Evolutionary conservation across 2,888 invertebrate genomes (phyloP).

Genomic region (Diarsia rubi): DNA sequence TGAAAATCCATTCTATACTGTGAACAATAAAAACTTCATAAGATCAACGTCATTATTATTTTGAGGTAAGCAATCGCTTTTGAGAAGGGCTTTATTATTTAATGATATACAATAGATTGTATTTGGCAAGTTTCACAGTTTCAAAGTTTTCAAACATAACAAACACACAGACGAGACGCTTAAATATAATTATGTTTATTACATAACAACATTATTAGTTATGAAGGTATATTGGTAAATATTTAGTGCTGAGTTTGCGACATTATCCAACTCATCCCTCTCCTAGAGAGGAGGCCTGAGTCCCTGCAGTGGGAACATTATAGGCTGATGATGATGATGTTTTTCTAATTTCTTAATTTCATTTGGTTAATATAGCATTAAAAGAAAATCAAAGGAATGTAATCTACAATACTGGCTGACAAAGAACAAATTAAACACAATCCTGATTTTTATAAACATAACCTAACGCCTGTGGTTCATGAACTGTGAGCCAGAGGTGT

Average conservation of each 20-base stretch:
- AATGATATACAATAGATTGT: too few species aligned
- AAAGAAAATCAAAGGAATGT: too few species aligned
- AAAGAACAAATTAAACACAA: neutral
- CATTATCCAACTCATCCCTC: too few species aligned
- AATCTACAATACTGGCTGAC: too few species aligned
- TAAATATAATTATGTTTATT: neutral
- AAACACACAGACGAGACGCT: neutral
- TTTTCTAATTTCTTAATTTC: too few species aligned
- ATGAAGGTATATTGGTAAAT: neutral
- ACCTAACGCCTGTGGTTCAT: too few species aligned
- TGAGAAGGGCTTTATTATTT: neutral
- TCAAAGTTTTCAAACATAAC: neutral
- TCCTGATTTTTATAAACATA: neutral
- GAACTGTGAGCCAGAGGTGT: too few species aligned
- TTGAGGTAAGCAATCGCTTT: neutral
- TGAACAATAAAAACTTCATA: neutral
- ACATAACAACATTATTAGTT: neutral
- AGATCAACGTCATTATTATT: neutral
- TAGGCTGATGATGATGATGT: too few species aligned
- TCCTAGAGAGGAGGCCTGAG: too few species aligned
- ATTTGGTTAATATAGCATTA: too few species aligned
- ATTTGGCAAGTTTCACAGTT: too few species aligned
- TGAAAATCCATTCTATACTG: neutral
- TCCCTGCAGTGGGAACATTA: too few species aligned
- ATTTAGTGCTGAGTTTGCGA: neutral